These are phyloP conservation scores for Amblyopsis rosae DNA, from an alignment of 2,113 vertebrate species.

Conservation along the genomic window DNA sequence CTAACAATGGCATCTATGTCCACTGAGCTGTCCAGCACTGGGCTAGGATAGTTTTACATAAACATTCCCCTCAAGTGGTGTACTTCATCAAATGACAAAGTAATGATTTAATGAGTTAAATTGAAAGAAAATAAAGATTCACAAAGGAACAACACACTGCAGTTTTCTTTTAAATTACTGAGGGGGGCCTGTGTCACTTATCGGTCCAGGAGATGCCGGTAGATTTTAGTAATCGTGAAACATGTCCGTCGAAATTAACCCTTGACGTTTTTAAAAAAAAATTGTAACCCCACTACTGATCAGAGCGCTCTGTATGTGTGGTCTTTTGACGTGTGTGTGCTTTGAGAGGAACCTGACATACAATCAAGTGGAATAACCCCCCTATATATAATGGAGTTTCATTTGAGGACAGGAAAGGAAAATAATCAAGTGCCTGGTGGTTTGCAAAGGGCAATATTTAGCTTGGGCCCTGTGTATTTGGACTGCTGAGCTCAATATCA, in stretches of 20 bases:
- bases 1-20: slow-evolving; percentile 1
- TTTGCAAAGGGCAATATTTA: slow-evolving; percentile 69
- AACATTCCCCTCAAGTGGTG: slow-evolving; percentile 8
- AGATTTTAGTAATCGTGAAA: slow-evolving; percentile 26
- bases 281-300: slow-evolving; percentile 24
- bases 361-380: slow-evolving; percentile 25
- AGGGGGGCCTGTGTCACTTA: not conserved
- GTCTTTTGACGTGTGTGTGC: slow-evolving; percentile 38
- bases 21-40: not conserved
- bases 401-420: slow-evolving; percentile 53
- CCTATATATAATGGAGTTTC: slow-evolving; percentile 52
- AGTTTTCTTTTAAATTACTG: not conserved
- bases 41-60: not conserved
- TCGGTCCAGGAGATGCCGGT: not conserved
- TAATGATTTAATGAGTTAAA: not conserved
- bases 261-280: slow-evolving; percentile 27
- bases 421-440: slow-evolving; percentile 66
- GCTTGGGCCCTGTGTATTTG: slow-evolving; percentile 59
- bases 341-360: slow-evolving; percentile 10
- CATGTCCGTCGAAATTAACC: slow-evolving; percentile 36
- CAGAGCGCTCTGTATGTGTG: slow-evolving; percentile 41
- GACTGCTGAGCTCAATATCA: slow-evolving; percentile 31
- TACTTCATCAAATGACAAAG: not conserved
- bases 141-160: not conserved
- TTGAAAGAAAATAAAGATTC: slow-evolving; percentile 7